A percentile compares a stretch with the other conserved stretches of the same genome.
Evolutionary conservation across 2,888 invertebrate species (phyloP).

Genomic region (Ichneumoninae sp.): DNA sequence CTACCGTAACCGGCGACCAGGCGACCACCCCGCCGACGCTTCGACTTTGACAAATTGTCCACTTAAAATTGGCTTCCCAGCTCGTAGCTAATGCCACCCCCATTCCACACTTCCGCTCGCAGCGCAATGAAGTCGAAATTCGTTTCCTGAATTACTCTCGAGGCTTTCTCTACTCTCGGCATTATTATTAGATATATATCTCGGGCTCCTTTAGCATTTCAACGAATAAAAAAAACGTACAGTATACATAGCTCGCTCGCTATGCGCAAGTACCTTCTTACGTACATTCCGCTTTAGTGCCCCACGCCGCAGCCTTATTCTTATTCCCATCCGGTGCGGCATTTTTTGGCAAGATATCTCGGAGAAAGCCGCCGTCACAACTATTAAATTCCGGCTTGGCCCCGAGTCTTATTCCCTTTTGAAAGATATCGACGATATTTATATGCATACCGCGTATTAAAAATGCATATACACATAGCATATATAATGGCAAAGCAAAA

Average conservation of each 20-base stretch:
- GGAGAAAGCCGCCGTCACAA: slow-evolving; percentile 56
- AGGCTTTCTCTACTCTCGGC: slow-evolving; percentile 29
- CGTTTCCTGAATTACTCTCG: slow-evolving; percentile 41
- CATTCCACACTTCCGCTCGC: slow-evolving; percentile 18
- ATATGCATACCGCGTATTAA: slow-evolving; percentile 54
- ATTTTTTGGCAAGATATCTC: slow-evolving; percentile 65
- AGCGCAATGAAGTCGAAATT: slow-evolving; percentile 44
- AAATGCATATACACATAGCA: slow-evolving; percentile 11
- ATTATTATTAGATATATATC: slow-evolving; percentile 11
- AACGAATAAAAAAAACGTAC: slow-evolving; percentile 7
- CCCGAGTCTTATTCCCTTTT: slow-evolving; percentile 32
- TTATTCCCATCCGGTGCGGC: slow-evolving; percentile 64
- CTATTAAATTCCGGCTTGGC: slow-evolving; percentile 67
- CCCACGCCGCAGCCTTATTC: slow-evolving; percentile 43
- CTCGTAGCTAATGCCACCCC: slow-evolving; percentile 24
- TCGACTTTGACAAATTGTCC: slow-evolving; percentile 64
- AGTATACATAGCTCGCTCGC: not conserved
- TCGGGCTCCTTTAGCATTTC: not conserved
- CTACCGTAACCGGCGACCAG: slow-evolving; percentile 46
- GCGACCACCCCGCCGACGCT: slow-evolving; percentile 40
- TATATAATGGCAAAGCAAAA: slow-evolving; percentile 19
- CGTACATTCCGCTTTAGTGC: slow-evolving; percentile 5
- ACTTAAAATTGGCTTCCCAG: slow-evolving; percentile 59
- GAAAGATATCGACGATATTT: slow-evolving; percentile 58
- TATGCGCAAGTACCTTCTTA: slow-evolving; percentile 28